A percentile compares a stretch with the other conserved stretches of the same genome.
These are phyloP conservation scores for Luidia sarsii DNA, from an alignment of 53 echinoderm and acorn worm species.

Conservation along the genomic window DNA sequence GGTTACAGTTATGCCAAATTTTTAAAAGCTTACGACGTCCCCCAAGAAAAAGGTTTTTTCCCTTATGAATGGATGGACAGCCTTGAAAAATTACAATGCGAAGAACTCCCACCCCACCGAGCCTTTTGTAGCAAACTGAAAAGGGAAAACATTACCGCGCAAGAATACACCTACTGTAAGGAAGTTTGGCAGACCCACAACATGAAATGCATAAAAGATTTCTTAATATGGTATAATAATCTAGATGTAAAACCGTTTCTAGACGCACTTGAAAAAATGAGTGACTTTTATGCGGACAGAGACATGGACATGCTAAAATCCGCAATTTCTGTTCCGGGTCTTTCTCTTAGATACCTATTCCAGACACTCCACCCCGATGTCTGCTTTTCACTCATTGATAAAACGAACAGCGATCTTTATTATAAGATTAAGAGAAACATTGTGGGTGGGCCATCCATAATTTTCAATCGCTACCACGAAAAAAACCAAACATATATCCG, in stretches of 20 bases:
- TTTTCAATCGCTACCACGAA: conserved; percentile 31
- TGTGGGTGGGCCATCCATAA: conserved; percentile 38
- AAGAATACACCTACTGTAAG: conserved; percentile 42
- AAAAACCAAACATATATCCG: conserved; percentile 1
- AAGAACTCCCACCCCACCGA: conserved; percentile 20
- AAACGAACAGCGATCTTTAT: conserved; percentile 18
- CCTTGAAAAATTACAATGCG: conserved; percentile 15
- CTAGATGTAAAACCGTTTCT: conserved; percentile 21
- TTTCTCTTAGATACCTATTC: conserved; percentile 29
- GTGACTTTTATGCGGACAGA: neutral
- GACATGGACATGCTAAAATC: conserved; percentile 34
- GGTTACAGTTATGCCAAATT: conserved; percentile 52
- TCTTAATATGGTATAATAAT: neutral
- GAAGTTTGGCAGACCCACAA: conserved; percentile 32
- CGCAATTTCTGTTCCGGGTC: conserved; percentile 32
- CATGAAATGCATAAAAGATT: too few species aligned
- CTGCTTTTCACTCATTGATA: neutral
- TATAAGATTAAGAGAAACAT: conserved; percentile 6
- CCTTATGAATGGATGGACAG: conserved; percentile 60
- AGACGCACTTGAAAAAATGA: conserved; percentile 28
- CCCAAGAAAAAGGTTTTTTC: conserved; percentile 47
- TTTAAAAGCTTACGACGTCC: conserved; percentile 50
- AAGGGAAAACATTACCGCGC: neutral
- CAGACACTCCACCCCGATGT: neutral
- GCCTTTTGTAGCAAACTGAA: conserved; percentile 48